These are phyloP conservation scores for Netelia fuscicornis DNA, from an alignment of 2,888 invertebrate genomes.

Conservation along the genomic window DNA sequence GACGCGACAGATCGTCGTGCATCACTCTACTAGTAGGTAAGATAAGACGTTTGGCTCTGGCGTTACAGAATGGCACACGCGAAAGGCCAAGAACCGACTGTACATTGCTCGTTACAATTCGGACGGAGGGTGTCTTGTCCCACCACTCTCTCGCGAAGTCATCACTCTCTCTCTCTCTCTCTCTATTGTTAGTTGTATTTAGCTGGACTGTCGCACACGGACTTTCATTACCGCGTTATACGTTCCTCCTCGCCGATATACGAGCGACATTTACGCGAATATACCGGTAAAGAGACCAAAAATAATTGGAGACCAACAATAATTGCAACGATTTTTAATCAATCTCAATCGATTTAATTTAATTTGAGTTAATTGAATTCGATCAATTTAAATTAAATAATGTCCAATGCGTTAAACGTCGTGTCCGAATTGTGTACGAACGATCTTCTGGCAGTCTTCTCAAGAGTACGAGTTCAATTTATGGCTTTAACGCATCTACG, in stretches of 20 bases:
- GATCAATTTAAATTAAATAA: too few relatives aligned
- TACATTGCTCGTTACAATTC: conserved; percentile 76
- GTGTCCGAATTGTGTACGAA: too few relatives aligned
- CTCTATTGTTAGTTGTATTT: conserved; percentile 29
- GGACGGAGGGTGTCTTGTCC: conserved; percentile 74
- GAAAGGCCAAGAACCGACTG: conserved; percentile 61
- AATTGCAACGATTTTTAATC: too few relatives aligned
- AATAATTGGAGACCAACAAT: too few relatives aligned
- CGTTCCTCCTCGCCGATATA: too few relatives aligned
- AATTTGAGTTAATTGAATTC: too few relatives aligned
- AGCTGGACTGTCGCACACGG: conserved; percentile 7
- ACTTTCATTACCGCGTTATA: neutral
- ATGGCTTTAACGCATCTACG: neutral
- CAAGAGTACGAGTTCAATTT: neutral
- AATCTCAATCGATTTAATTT: too few relatives aligned
- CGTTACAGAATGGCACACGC: conserved; percentile 75
- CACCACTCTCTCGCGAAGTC: conserved; percentile 52
- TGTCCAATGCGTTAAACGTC: too few relatives aligned
- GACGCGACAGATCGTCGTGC: conserved; percentile 76
- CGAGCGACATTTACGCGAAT: neutral
- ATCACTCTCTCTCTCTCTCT: conserved; percentile 39
- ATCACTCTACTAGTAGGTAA: conserved; percentile 72
- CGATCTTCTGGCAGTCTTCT: neutral
- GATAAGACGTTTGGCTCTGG: conserved; percentile 56
- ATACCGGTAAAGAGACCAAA: neutral